Evolutionary conservation across 2,797 vertebrate species (phyloP).

Genomic region (Danio jaintianensis): DNA sequence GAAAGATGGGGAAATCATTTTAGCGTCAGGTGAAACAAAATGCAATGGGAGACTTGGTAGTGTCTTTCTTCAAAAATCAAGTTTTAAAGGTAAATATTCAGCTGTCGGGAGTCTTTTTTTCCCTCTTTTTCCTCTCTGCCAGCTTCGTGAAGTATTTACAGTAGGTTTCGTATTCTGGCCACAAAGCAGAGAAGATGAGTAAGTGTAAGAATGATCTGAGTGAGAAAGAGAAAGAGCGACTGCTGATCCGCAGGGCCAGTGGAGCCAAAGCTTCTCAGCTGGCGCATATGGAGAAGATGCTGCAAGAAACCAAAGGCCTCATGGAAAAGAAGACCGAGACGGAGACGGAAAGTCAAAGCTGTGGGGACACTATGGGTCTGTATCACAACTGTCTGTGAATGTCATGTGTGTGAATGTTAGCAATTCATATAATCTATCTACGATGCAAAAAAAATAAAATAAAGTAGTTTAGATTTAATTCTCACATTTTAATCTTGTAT

Average conservation of each 20-base stretch:
- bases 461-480: no score
- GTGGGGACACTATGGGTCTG: conserved; percentile 78
- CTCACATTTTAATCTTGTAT: neutral
- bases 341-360: conserved; percentile 68
- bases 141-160: neutral
- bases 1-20: neutral
- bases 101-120: no score
- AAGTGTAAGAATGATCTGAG: conserved; percentile 78
- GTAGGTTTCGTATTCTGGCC: conserved; percentile 54
- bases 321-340: conserved; percentile 83
- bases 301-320: conserved; percentile 85
- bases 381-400: conserved; percentile 46
- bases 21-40: neutral
- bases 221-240: conserved; percentile 79
- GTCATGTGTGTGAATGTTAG: neutral
- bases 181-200: conserved; percentile 78
- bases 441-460: no score
- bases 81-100: neutral
- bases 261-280: conserved; percentile 85
- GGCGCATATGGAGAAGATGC: conserved; percentile 84
- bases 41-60: neutral
- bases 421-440: neutral
- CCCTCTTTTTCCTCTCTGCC: neutral
- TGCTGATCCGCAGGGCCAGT: conserved; percentile 81
- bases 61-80: neutral